Evolutionary conservation across 2,797 vertebrate genomes (phyloP).

Genomic region (Tauraco hartlaubi): DNA sequence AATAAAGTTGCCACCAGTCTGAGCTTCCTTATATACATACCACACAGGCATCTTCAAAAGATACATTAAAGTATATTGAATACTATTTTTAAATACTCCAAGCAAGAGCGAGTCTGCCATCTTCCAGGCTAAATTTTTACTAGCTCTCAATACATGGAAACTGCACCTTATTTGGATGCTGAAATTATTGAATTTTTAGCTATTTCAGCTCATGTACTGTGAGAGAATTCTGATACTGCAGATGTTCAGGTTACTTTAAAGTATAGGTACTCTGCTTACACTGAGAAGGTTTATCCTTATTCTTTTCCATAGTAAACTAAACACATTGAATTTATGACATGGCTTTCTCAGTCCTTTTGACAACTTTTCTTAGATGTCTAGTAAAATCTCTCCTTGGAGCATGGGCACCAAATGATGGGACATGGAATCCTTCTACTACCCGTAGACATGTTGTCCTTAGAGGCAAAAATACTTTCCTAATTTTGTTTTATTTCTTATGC

Average conservation of each 20-base stretch:
- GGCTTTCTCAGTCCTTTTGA: neutral
- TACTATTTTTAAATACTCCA: neutral
- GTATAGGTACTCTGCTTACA: neutral
- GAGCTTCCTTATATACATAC: neutral
- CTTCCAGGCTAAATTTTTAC: neutral
- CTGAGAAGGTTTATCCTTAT: neutral
- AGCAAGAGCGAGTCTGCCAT: neutral
- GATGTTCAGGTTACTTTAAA: neutral
- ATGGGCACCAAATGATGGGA: neutral
- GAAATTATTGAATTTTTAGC: neutral
- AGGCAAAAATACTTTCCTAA: neutral
- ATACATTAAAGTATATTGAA: neutral
- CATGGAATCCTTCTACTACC: neutral
- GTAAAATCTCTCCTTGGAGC: neutral
- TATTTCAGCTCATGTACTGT: neutral
- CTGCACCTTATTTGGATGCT: neutral
- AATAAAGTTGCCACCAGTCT: neutral
- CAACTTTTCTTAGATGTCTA: neutral
- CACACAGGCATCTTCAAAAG: neutral
- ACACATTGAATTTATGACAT: neutral
- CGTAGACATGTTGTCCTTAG: neutral
- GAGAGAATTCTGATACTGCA: neutral
- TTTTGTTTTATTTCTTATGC: neutral
- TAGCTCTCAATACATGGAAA: neutral
- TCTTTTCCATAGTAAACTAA: neutral